Conservation (phyloP, 2,113 vertebrate species). For the Mus pahari region DNA sequence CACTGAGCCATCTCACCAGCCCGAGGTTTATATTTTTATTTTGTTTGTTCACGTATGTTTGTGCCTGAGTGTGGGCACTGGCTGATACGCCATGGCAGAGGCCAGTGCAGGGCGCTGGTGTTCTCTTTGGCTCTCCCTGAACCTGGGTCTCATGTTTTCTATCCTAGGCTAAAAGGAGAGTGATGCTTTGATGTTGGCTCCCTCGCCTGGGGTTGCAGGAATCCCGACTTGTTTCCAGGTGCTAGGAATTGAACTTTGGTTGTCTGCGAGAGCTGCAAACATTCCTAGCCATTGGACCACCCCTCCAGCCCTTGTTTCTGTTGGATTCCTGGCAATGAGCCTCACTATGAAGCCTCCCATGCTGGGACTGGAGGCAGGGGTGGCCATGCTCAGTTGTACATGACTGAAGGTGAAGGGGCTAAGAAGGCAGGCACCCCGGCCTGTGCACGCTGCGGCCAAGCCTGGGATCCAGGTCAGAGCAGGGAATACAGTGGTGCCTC, state of each 20-base stretch:
- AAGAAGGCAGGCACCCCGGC: not conserved
- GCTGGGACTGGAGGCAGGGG: not conserved
- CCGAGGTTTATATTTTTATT: not conserved
- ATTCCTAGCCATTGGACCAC: not conserved
- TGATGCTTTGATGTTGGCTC: too few species aligned
- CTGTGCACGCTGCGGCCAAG: not conserved
- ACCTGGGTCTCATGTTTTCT: not conserved
- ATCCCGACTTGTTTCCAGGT: not conserved
- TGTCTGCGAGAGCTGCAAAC: too few species aligned
- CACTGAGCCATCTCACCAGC: too few species aligned
- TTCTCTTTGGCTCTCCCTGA: not conserved
- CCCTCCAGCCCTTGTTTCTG: not conserved
- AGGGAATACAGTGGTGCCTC: not conserved
- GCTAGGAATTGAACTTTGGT: not conserved
- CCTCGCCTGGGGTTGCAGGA: not conserved
- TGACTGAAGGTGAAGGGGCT: not conserved
- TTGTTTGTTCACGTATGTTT: not conserved
- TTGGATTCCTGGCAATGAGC: not conserved
- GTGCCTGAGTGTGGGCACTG: not conserved
- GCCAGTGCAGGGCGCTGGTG: not conserved
- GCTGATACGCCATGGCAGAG: not conserved
- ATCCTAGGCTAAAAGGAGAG: not conserved
- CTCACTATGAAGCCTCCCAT: not conserved
- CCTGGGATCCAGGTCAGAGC: not conserved
- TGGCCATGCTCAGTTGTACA: not conserved